phyloP scores from a whole-genome alignment of 2,113 vertebrate species.

The Nerophis lumbriciformis region DNA sequence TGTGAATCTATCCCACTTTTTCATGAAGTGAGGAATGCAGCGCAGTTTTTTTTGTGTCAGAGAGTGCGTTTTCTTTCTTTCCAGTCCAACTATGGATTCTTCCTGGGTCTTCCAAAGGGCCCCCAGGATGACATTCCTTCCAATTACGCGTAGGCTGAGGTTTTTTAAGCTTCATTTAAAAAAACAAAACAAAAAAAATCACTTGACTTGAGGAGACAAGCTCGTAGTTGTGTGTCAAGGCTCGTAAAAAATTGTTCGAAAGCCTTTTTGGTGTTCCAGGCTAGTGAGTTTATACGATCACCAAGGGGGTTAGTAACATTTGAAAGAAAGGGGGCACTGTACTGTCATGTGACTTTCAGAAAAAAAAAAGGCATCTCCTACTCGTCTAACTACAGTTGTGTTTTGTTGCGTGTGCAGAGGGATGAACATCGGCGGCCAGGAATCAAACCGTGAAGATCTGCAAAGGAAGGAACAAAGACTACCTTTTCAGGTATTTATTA shows the following conservation, averaged over 20 bases:
- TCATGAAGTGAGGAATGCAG: background rate
- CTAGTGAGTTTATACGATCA: background rate
- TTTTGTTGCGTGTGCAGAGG: slow-evolving; percentile 41
- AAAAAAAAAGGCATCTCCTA: background rate
- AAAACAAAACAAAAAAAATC: background rate
- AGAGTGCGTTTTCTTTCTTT: slow-evolving; percentile 3
- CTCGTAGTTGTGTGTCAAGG: background rate
- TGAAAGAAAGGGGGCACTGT: background rate
- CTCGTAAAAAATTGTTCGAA: background rate
- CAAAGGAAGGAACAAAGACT: slow-evolving; percentile 56
- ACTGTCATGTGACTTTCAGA: background rate
- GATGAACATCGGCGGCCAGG: slow-evolving; percentile 44
- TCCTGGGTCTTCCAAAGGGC: background rate
- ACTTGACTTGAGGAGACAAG: background rate
- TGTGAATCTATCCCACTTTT: background rate
- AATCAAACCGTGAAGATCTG: slow-evolving; percentile 50
- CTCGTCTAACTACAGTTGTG: background rate
- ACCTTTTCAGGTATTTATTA: slow-evolving; percentile 59
- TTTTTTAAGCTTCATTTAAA: background rate
- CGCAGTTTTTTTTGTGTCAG: background rate
- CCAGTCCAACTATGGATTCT: background rate
- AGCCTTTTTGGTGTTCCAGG: background rate
- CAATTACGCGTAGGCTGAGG: background rate
- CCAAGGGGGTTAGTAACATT: background rate
- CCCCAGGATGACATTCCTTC: slow-evolving; percentile 4